These are phyloP conservation scores for Scytalopus superciliaris DNA, from an alignment of 2,113 vertebrate genomes.

Conservation along the genomic window DNA sequence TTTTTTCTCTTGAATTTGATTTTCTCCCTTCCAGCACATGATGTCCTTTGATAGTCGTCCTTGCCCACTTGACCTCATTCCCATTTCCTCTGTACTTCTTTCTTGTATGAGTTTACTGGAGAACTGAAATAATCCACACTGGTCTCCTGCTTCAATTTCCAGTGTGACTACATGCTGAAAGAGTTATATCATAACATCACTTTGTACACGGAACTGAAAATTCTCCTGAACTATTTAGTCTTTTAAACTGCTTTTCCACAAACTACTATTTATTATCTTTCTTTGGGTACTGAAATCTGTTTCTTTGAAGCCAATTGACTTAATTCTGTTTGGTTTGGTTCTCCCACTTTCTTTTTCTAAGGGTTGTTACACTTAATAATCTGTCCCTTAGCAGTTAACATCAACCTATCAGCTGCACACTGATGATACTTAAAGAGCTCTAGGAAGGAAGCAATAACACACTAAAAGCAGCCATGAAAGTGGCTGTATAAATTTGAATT, in stretches of 20 bases:
- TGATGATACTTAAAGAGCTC: neutral
- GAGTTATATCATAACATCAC: neutral
- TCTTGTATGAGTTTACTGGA: neutral
- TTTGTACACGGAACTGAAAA: neutral
- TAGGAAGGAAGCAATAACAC: neutral
- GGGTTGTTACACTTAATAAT: neutral
- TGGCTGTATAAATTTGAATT: neutral
- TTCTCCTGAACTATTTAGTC: neutral
- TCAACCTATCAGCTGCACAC: neutral
- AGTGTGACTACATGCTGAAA: neutral
- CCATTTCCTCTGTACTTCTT: neutral
- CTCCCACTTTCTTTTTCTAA: neutral
- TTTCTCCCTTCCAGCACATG: neutral
- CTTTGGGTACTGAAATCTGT: neutral
- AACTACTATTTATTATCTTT: neutral
- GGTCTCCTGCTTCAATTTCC: neutral
- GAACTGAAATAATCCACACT: neutral
- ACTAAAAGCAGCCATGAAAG: conserved; percentile 5
- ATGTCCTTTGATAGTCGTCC: conserved; percentile 15
- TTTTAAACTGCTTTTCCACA: neutral
- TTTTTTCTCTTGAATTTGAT: neutral
- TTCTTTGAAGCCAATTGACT: neutral
- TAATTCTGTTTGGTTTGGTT: neutral
- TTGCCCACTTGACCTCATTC: conserved; percentile 3
- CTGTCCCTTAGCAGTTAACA: neutral